phyloP scores from a whole-genome alignment of 2,113 vertebrate genomes.

The Nyctereutes procyonoides region DNA sequence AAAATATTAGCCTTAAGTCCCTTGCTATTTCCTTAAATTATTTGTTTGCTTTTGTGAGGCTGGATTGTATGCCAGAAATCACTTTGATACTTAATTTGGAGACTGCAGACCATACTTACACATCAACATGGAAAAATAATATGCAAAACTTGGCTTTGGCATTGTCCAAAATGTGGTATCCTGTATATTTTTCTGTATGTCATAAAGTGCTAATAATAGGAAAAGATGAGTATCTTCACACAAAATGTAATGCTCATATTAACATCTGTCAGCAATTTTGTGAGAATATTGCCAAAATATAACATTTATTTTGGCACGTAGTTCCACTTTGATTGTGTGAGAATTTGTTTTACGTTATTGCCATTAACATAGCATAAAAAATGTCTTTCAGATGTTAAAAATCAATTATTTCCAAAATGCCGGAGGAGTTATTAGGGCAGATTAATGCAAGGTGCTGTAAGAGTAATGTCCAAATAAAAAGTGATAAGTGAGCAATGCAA shows the following conservation, averaged over 20 bases:
- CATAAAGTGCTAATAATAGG: constrained; percentile 45
- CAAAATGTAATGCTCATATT: constrained; percentile 67
- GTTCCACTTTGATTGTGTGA: constrained; percentile 75
- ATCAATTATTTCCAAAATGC: constrained; percentile 84
- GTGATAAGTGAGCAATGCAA: constrained; percentile 77
- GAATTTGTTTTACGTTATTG: constrained; percentile 80
- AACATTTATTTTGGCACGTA: constrained; percentile 85
- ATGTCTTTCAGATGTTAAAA: constrained; percentile 87
- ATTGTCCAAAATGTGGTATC: constrained; percentile 50
- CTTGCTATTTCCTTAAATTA: constrained; percentile 74
- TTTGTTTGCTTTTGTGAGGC: constrained; percentile 78
- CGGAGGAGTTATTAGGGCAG: constrained; percentile 82
- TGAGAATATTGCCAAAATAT: constrained; percentile 79
- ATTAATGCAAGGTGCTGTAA: constrained; percentile 86
- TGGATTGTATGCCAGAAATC: constrained; percentile 70
- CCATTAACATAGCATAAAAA: constrained; percentile 85
- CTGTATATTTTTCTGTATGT: constrained; percentile 51
- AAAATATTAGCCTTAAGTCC: constrained; percentile 75
- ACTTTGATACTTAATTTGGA: constrained; percentile 76
- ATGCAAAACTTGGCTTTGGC: constrained; percentile 74
- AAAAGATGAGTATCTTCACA: constrained; percentile 70
- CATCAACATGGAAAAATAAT: constrained; percentile 58
- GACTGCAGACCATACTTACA: constrained; percentile 47
- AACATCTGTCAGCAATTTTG: constrained; percentile 81
- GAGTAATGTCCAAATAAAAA: constrained; percentile 80